A percentile compares a stretch with the other conserved stretches of the same genome.
Conservation (phyloP, 2,113 vertebrate species). For the Malaclemys terrapin region DNA sequence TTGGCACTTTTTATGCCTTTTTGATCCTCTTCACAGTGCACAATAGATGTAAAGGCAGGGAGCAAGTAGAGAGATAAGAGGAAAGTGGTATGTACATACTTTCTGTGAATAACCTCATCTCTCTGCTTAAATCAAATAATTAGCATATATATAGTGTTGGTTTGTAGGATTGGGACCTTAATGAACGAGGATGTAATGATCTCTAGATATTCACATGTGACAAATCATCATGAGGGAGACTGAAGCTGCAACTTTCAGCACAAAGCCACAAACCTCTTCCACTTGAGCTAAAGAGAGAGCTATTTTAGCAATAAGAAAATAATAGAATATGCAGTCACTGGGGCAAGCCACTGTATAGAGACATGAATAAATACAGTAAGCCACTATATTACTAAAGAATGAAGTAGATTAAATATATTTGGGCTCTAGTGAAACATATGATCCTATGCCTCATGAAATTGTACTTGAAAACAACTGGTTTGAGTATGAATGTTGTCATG, state of each 20-base stretch:
- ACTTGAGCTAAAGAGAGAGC: background rate
- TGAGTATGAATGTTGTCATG: background rate
- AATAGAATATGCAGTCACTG: background rate
- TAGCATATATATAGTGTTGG: background rate
- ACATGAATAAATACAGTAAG: fast-evolving
- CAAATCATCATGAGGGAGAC: background rate
- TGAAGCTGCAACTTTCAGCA: background rate
- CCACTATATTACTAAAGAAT: fast-evolving
- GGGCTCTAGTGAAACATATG: background rate
- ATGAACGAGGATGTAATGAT: background rate
- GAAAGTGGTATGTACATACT: background rate
- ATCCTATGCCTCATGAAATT: background rate
- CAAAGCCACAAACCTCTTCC: background rate
- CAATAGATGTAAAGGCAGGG: background rate
- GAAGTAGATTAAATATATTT: background rate
- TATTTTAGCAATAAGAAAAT: background rate
- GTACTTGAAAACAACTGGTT: background rate
- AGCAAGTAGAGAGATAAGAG: background rate
- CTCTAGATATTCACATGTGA: background rate
- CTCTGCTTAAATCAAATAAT: background rate
- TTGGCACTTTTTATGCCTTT: background rate
- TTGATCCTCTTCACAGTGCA: background rate
- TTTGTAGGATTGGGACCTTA: background rate
- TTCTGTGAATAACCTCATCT: background rate
- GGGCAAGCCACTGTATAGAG: background rate